These are phyloP conservation scores for Eulemur coronatus DNA, from an alignment of 2,797 vertebrate species.

Conservation along the genomic window DNA sequence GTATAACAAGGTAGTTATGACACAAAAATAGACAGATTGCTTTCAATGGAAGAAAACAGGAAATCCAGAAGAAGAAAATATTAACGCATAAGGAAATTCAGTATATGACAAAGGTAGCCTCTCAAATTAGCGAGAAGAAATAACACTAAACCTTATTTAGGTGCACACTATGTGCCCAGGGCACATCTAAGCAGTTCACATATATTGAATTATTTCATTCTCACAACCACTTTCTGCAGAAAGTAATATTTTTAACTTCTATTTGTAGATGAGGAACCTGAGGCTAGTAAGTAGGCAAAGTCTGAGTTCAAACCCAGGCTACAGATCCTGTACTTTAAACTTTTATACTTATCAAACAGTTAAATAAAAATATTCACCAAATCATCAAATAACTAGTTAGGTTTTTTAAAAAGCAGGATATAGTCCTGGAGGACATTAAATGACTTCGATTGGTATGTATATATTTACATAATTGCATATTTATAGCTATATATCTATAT, in stretches of 20 bases:
- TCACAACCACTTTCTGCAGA: not conserved
- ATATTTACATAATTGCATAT: not conserved
- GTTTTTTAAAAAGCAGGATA: not conserved
- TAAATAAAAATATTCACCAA: not conserved
- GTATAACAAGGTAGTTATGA: not conserved
- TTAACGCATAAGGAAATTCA: not conserved
- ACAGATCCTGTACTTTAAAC: not conserved
- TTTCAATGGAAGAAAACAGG: not conserved
- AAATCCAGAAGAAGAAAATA: not conserved
- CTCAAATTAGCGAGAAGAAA: not conserved
- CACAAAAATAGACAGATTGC: not conserved
- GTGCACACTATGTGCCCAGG: not conserved
- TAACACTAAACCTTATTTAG: not conserved
- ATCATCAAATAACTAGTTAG: not conserved
- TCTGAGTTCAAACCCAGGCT: not conserved
- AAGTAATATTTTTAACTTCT: not conserved
- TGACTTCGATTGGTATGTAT: not conserved
- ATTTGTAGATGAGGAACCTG: not conserved
- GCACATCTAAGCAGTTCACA: not conserved
- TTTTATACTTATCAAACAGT: not conserved
- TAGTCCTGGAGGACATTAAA: not conserved
- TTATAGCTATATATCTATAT: not conserved
- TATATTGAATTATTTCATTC: not conserved
- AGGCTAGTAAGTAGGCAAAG: not conserved
- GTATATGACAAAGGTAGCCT: not conserved